phyloP scores from a whole-genome alignment of 2,797 vertebrate genomes.

The Melanotaenia maccullochi region DNA sequence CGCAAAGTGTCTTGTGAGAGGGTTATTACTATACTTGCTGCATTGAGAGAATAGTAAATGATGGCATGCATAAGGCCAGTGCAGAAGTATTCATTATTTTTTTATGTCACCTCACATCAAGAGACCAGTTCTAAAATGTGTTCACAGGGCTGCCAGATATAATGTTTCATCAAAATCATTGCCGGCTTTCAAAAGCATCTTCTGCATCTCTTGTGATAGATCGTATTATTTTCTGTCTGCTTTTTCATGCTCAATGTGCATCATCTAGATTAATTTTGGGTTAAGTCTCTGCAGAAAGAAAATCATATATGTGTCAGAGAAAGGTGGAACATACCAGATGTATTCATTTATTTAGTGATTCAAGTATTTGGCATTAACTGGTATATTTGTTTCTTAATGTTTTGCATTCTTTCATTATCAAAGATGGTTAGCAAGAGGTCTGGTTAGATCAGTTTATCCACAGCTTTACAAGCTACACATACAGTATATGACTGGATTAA shows the following conservation, averaged over 20 bases:
- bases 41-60: constrained; percentile 58
- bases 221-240: constrained; percentile 71
- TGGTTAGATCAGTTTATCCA: not conserved
- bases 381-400: not conserved
- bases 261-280: constrained; percentile 73
- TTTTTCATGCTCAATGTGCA: constrained; percentile 47
- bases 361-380: not conserved
- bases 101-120: constrained; percentile 55
- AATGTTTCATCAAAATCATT: constrained; percentile 45
- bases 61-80: constrained; percentile 57
- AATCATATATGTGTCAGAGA: constrained; percentile 62
- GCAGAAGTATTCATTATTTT: constrained; percentile 59
- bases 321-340: constrained; percentile 22
- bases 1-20: constrained; percentile 53
- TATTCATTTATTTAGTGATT: not conserved
- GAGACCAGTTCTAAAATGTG: constrained; percentile 32
- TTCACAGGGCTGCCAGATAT: constrained; percentile 56
- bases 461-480: not conserved
- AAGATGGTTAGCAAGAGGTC: not conserved
- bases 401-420: not conserved
- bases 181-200: constrained; percentile 35
- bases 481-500: not conserved
- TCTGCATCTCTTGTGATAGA: constrained; percentile 53
- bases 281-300: constrained; percentile 60
- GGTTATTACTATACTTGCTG: constrained; percentile 71